Evolutionary conservation across 2,113 vertebrate species (phyloP), one percentile per base, ranked within the genome.

Genomic region (Falco punctatus): DNA sequence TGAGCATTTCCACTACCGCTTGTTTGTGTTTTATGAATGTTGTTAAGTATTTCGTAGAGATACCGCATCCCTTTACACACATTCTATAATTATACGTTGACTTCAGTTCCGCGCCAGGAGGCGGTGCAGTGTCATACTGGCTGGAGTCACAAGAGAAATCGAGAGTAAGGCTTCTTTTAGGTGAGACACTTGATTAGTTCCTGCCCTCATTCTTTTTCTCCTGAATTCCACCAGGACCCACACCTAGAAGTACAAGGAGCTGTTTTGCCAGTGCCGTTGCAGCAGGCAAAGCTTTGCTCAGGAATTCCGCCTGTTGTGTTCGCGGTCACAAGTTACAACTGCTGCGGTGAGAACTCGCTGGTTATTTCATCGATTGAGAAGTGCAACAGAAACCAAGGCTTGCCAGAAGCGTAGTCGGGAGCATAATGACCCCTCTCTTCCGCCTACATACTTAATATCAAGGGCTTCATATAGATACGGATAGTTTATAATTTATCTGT

Each of bases 241-340:
- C 58, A 66, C 49, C 75, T 62, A 20, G 46, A 62, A 40, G 54
- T 38, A 51, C 6, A 9, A 54, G 57, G 51, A 82, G 22, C 49
- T 58, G 19, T 54, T 65, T 81, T 75, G 38, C 30, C 46, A 13
- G 35, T 33, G n/a, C 17, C 28, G 3, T 27, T 6, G 3, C 61
- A 52, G 66, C 42, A 80, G 24, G 49, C 51, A 81, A 52, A 59
- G 9, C 70, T 54, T 54, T 74, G 48, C 80, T 80, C 6, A 54
- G 51, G 51, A 80, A 28, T 10, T 33, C 49, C 72, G 48, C 33
- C 59, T n/a, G 40, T 42, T 72, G 46, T 55, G 46, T 59, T 81
- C 28, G 55, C 62, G 62, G 13, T 38, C 26, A 17, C 3, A 0
- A 55, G 42, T 21, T 2, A 0, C 32, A 46, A 65, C 30, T 10